These are phyloP conservation scores for Eupeodes luniger DNA, from an alignment of 2,888 invertebrate genomes.

Conservation along the genomic window DNA sequence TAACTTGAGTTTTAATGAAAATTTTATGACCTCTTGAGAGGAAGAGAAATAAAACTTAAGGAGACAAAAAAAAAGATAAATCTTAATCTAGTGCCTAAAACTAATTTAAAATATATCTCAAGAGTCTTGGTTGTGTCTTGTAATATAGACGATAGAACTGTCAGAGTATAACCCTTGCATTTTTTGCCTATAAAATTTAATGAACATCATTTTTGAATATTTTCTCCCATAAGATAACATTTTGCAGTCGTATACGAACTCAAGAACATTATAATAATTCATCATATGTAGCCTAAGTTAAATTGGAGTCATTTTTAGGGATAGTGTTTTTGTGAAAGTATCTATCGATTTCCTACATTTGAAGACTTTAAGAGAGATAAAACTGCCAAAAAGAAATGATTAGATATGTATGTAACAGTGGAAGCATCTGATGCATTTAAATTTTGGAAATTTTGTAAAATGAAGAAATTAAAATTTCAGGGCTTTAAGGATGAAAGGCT, in stretches of 20 bases:
- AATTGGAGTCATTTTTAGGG: background rate
- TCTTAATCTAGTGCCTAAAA: background rate
- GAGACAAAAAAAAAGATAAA: background rate
- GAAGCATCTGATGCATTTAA: no score
- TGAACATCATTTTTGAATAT: slow-evolving; percentile 3
- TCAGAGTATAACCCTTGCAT: background rate
- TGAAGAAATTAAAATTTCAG: no score
- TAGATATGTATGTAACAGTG: background rate
- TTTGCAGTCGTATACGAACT: background rate
- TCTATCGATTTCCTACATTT: background rate
- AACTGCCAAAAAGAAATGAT: background rate
- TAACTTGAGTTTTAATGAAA: background rate
- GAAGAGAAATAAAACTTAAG: background rate
- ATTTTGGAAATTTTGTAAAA: no score
- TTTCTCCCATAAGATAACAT: background rate
- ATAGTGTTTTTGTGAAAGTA: background rate
- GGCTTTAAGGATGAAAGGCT: no score
- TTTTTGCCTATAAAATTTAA: background rate
- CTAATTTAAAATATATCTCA: slow-evolving; percentile 1
- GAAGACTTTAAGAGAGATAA: background rate
- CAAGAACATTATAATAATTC: background rate
- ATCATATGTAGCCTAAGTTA: background rate
- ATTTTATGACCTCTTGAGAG: background rate
- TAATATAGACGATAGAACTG: background rate
- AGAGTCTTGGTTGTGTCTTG: background rate